Evolutionary conservation across 2,888 invertebrate genomes (phyloP).

Genomic region (Taphrorychus bicolor): DNA sequence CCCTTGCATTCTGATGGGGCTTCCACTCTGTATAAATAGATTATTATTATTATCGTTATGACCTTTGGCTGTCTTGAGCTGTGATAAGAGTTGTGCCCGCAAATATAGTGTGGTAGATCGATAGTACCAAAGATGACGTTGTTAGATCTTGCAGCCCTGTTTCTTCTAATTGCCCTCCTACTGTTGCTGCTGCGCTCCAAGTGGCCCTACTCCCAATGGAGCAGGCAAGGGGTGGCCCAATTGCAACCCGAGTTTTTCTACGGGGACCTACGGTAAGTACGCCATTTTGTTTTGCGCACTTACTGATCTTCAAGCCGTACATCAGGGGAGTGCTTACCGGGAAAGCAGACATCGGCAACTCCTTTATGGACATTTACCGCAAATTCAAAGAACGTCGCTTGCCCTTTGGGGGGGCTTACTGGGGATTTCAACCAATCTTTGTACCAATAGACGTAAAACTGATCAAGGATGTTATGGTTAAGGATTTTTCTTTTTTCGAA

Average conservation of each 20-base stretch:
- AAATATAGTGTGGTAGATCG: no score
- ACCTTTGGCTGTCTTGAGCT: no score
- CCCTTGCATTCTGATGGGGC: no score
- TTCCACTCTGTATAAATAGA: not conserved
- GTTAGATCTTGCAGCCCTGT: not conserved
- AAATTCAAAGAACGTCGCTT: constrained; percentile 14
- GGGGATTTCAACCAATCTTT: constrained; percentile 26
- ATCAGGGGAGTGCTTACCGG: constrained; percentile 13
- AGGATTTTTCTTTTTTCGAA: constrained; percentile 53
- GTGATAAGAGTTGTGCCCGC: no score
- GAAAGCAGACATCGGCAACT: constrained; percentile 6
- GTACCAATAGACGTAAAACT: constrained; percentile 50
- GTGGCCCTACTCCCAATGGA: constrained; percentile 32
- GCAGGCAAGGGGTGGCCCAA: constrained; percentile 28
- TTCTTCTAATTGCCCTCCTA: not conserved
- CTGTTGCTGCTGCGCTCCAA: constrained; percentile 19
- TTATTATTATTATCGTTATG: no score
- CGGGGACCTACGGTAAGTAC: constrained; percentile 22
- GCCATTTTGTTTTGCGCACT: not conserved
- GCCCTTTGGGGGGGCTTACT: constrained; percentile 43
- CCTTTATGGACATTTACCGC: constrained; percentile 12
- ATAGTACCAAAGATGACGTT: not conserved
- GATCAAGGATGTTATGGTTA: constrained; percentile 51
- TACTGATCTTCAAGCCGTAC: no score
- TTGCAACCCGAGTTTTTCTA: constrained; percentile 29